A percentile compares a stretch with the other conserved stretches of the same genome.
Evolutionary conservation across 2,113 vertebrate genomes (phyloP).

Genomic region (Capricornis sumatraensis): DNA sequence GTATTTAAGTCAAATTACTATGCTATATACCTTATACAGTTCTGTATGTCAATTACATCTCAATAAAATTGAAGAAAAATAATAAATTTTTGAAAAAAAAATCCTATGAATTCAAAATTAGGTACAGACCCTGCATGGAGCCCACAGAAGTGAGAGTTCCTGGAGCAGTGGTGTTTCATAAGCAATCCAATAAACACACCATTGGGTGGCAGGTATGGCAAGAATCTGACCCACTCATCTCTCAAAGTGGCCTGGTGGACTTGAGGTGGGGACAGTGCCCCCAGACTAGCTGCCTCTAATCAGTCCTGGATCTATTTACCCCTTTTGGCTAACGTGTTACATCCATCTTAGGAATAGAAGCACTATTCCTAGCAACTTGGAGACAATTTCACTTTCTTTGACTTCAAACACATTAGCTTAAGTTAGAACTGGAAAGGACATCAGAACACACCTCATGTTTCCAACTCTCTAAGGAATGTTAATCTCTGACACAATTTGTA

Average conservation of each 20-base stretch:
- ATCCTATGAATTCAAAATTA: not conserved
- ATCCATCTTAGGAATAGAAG: not conserved
- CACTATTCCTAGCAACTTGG: not conserved
- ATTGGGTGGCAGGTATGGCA: not conserved
- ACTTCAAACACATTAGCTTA: not conserved
- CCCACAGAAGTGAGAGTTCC: not conserved
- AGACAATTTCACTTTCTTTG: not conserved
- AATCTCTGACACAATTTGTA: not conserved
- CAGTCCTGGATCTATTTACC: too few species aligned
- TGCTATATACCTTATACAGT: not conserved
- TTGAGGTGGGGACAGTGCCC: not conserved
- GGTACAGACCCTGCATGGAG: not conserved
- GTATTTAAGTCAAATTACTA: not conserved
- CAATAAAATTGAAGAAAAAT: not conserved
- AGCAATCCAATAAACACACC: not conserved
- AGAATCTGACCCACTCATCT: not conserved
- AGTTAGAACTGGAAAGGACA: not conserved
- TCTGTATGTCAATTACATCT: not conserved
- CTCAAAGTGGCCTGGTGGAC: not conserved
- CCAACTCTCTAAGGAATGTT: not conserved
- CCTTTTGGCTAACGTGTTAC: not conserved
- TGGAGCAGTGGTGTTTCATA: not conserved
- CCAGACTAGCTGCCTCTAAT: fast-evolving
- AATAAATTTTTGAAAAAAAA: not conserved
- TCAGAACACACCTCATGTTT: not conserved